A percentile compares a stretch with the other conserved stretches of the same genome.
phyloP scores from a whole-genome alignment of 2,113 vertebrate species.

The Rynchops niger region DNA sequence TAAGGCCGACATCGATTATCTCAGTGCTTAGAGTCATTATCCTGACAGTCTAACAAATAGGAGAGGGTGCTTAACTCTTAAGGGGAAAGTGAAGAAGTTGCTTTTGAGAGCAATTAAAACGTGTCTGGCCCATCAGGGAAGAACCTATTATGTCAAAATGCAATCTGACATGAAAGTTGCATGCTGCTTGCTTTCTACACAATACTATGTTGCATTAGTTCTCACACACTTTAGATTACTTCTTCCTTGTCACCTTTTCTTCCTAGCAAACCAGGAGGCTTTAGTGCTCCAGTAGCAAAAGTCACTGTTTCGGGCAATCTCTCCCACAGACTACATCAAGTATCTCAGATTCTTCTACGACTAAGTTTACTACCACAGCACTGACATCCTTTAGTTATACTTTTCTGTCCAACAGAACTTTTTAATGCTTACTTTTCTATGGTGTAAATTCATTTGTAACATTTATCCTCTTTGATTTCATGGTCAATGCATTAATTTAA shows the following conservation, averaged over 20 bases:
- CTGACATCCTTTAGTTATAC: background rate
- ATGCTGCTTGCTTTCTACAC: background rate
- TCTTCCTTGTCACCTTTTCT: background rate
- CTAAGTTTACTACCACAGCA: background rate
- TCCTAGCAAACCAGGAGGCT: background rate
- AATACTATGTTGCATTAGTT: background rate
- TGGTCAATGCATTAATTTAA: background rate
- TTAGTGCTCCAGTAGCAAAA: background rate
- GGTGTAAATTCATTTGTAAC: background rate
- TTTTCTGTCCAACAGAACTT: background rate
- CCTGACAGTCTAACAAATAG: background rate
- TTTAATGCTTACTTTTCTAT: background rate
- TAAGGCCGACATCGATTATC: background rate
- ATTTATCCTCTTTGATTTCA: slow-evolving; percentile 36
- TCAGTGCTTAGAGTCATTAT: background rate
- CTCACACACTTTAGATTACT: background rate
- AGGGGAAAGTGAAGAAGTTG: background rate
- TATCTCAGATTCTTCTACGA: background rate
- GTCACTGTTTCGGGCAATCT: background rate
- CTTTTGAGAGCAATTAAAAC: background rate
- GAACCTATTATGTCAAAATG: background rate
- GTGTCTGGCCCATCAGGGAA: background rate
- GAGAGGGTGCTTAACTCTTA: background rate
- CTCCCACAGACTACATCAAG: background rate
- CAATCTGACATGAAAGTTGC: background rate